Base-by-base conservation (phyloP, 2,888 invertebrate species). In the Bombylius major region DNA sequence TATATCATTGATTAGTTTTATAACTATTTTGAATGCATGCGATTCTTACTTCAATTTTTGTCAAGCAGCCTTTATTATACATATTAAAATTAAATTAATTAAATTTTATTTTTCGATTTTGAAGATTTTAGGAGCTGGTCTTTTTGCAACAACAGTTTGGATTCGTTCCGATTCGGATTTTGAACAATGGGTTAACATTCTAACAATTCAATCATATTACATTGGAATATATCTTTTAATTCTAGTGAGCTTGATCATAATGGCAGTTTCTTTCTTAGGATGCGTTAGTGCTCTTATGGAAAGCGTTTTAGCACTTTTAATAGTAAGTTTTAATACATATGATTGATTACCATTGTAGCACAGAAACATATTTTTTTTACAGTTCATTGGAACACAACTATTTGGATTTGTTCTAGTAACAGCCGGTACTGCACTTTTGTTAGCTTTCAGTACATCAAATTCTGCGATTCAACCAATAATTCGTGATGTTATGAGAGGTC, bases 211-310 rank as follows among this genome's bases (percentile, higher is more conserved):
- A 61, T 79, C 83, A 58, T 90, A 88, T 72, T 92, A 90, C 77
- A 86, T 84, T 59, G 93, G 92, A 4, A 78, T 89, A 63, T 93
- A 92, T 70, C 80, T 94, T 59, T 78, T 92, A 59, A 82, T 93
- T 56, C 78, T 84, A 51, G 79, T 80, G 0, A 81, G 89, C 2
- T 75, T 87, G 23, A 71, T 86, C 31, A 80, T 90, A 63, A 84
- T 92, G 80, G 77, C 84, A 3, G 81, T 89, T 13, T 81, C 88
- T 0, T 87, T 92, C 71, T 71, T 90, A 51, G 91, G 92, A 42
- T 92, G 92, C 65, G 81, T 86, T 3, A 85, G 87, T n/a, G 86
- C 89, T 0, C 75, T 90, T 8, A 84, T 86, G 78, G 89, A 90
- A 70, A 85, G 84, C 64, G 76, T 80, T 0, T 55, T 80, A 54